Percentiles rank a stretch among this genome's conserved stretches.
Conservation (phyloP, 2,888 invertebrate genomes). For the Brachypalpus laphriformis region DNA sequence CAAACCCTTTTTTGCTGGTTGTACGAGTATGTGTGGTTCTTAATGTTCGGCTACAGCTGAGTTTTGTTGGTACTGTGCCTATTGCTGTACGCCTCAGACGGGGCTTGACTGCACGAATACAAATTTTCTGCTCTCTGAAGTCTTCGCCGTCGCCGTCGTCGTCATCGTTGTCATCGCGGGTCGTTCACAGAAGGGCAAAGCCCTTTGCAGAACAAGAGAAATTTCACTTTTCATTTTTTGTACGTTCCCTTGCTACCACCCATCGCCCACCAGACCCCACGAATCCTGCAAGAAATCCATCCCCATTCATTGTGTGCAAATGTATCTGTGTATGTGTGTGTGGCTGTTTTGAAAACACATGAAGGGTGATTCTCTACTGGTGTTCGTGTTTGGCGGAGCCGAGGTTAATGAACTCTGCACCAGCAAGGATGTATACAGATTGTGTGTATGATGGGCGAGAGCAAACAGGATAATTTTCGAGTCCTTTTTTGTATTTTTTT, state of each 20-base stretch:
- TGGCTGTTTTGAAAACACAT: slow-evolving; percentile 46
- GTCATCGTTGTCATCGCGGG: slow-evolving; percentile 75
- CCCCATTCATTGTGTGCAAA: slow-evolving; percentile 30
- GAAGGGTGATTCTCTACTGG: slow-evolving; percentile 35
- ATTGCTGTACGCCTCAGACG: slow-evolving; percentile 59
- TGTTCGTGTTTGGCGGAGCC: slow-evolving; percentile 56
- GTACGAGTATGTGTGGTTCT: slow-evolving; percentile 20
- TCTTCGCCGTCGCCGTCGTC: slow-evolving; percentile 75
- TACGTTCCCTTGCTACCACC: slow-evolving; percentile 44
- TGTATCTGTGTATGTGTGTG: slow-evolving; percentile 10
- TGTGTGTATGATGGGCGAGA: slow-evolving; percentile 56
- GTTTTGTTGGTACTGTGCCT: slow-evolving; percentile 64
- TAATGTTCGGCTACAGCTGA: slow-evolving; percentile 58
- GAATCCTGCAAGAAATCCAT: slow-evolving; percentile 55
- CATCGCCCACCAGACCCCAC: background rate
- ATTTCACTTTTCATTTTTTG: slow-evolving; percentile 83
- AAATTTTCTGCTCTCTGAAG: slow-evolving; percentile 49
- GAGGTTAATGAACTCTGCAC: slow-evolving; percentile 67
- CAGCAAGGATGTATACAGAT: slow-evolving; percentile 69
- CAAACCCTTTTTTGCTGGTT: slow-evolving; percentile 45
- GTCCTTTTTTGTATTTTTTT: background rate
- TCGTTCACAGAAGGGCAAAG: slow-evolving; percentile 74
- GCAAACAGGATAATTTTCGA: slow-evolving; percentile 34
- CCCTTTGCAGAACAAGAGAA: slow-evolving; percentile 76
- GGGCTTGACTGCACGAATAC: slow-evolving; percentile 47